Conservation (phyloP, 2,888 invertebrate species). For the Patella depressa region DNA sequence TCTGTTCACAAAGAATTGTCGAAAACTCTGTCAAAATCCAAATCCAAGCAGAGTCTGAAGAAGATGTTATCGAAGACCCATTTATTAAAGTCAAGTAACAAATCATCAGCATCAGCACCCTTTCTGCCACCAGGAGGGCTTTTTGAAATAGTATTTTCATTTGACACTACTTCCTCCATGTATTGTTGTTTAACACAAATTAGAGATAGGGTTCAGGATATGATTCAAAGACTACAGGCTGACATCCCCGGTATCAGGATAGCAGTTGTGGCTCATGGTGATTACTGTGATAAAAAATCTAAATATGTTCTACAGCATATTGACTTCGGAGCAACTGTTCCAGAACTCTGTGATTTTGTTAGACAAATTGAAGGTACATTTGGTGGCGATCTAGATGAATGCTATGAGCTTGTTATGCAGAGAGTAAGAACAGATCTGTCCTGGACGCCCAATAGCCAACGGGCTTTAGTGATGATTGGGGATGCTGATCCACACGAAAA, state of each 20-base stretch:
- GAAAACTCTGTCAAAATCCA: too few species aligned
- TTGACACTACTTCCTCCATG: conserved; percentile 67
- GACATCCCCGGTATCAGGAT: conserved; percentile 65
- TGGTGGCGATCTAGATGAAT: too few species aligned
- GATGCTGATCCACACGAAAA: too few species aligned
- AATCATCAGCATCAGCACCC: too few species aligned
- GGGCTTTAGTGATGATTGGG: too few species aligned
- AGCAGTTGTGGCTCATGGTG: conserved; percentile 66
- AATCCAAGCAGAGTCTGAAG: too few species aligned
- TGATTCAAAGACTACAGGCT: conserved; percentile 62
- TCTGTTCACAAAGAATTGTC: too few species aligned
- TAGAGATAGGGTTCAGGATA: conserved; percentile 52
- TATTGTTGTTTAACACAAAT: conserved; percentile 48
- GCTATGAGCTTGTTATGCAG: too few species aligned
- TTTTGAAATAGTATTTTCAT: conserved; percentile 61
- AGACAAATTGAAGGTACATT: conserved; percentile 42
- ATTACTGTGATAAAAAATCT: conserved; percentile 59
- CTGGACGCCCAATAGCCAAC: too few species aligned
- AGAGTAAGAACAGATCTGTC: too few species aligned
- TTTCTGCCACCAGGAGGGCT: conserved; percentile 29
- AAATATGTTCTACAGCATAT: not conserved
- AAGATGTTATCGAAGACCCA: too few species aligned
- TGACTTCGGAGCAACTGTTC: not conserved
- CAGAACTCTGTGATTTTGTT: not conserved
- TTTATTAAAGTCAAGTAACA: too few species aligned